Base-by-base conservation (phyloP, 2,888 invertebrate genomes). In the Meghimatium bilineatum region DNA sequence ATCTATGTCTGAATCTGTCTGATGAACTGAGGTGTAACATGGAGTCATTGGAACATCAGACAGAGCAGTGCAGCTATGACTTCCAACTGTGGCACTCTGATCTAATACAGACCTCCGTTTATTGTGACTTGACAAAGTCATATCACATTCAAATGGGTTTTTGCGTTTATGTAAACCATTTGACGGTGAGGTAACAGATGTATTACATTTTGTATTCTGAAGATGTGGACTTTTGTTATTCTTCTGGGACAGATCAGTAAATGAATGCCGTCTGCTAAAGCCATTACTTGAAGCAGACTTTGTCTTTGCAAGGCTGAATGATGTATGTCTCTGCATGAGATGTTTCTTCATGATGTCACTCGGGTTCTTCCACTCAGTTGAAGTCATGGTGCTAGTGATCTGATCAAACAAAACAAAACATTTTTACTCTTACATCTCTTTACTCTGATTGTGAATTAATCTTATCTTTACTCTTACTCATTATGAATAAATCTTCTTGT, bases 291-390 rank as follows among this genome's bases (percentile, higher is more conserved):
- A 67, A 29, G 32, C 14, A 14, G 44, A 63, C 14, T 74, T 81
- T 23, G 75, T 26, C 82, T 69, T 56, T 67, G 67, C n/a, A n/a
- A 67, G 67, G 2, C 36, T 76, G 17, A 80, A 71, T 0, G 87
- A 74, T 76, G 88, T 96, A 90, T 96, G 95, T 93, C 96, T 96
- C 86, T 97, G 93, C 88, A 96, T 38, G 56, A 75, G 71, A 81
- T 95, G 96, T 82, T 97, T 93, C 92, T 96, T 96, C 96, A 97
- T 96, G 26, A 96, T 95, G 89, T 95, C 94, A 63, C 95, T 94
- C 0, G 95, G 95, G 76, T 93, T 94, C 85, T 94, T 95, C 95
- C 95, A 95, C 87, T 87, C 36, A 8, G 52, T n/a, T 52, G 76
- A 76, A 8, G 82, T 17, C 82, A 82, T 82, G 23, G 44, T 44